Percentiles rank a stretch among this genome's conserved stretches.
These are phyloP conservation scores for Actenoides hombroni DNA, from an alignment of 2,113 vertebrate genomes.

Conservation along the genomic window DNA sequence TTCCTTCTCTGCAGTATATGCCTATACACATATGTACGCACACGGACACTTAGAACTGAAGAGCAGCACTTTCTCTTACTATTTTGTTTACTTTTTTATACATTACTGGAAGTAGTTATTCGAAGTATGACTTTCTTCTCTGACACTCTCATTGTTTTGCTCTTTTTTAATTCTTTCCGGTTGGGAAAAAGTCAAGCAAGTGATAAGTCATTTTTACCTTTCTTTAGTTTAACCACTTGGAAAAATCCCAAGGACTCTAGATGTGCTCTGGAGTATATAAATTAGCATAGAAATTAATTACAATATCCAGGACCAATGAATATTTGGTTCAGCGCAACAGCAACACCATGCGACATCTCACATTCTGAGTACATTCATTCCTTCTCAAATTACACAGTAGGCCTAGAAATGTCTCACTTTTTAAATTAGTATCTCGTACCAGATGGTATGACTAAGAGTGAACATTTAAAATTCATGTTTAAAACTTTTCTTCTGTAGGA, in stretches of 20 bases:
- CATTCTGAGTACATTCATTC: neutral
- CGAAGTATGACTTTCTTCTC: neutral
- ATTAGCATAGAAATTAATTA: slow-evolving; percentile 36
- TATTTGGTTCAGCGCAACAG: slow-evolving; percentile 33
- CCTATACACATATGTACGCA: neutral
- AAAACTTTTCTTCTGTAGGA: neutral
- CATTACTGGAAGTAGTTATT: neutral
- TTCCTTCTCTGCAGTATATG: neutral
- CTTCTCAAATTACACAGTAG: neutral
- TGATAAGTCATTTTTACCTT: slow-evolving; percentile 1
- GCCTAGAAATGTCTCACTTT: slow-evolving; percentile 34
- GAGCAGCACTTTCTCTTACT: neutral
- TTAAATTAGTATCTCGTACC: slow-evolving; percentile 21
- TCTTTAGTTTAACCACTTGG: neutral
- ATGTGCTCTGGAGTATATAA: neutral
- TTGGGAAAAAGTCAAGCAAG: neutral
- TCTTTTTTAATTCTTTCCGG: neutral
- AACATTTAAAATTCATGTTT: neutral
- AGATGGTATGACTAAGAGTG: slow-evolving; percentile 50
- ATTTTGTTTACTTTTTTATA: neutral
- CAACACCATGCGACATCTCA: slow-evolving; percentile 20
- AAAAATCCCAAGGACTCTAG: neutral
- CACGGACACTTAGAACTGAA: neutral
- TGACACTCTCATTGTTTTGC: neutral
- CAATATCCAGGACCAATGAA: neutral